Percentiles rank a stretch among this genome's conserved stretches.
Evolutionary conservation across 2,888 invertebrate species (phyloP).

Genomic region (Drosophila paranaensis): DNA sequence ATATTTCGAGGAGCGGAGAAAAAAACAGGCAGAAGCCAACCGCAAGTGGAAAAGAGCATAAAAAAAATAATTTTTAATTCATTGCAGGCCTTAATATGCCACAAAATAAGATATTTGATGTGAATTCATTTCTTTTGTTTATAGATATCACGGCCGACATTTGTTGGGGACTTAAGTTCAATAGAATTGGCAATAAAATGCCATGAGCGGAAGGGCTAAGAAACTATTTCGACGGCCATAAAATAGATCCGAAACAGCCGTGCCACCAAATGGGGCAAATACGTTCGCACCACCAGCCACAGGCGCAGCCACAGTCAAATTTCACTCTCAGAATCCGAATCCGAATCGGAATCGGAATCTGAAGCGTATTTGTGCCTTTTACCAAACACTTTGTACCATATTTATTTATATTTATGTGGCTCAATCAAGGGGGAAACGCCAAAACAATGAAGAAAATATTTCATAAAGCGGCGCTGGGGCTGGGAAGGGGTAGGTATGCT

Average conservation of each 20-base stretch:
- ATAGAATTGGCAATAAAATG: slow-evolving; percentile 72
- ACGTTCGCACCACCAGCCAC: slow-evolving; percentile 17
- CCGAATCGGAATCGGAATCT: slow-evolving; percentile 15
- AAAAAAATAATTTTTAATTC: slow-evolving; percentile 32
- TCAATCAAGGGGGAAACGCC: slow-evolving; percentile 56
- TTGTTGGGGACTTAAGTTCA: slow-evolving; percentile 64
- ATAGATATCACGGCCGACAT: slow-evolving; percentile 28
- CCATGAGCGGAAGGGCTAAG: slow-evolving; percentile 64
- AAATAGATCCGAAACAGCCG: slow-evolving; percentile 46
- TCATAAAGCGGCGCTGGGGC: not conserved
- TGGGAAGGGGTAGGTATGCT: not conserved
- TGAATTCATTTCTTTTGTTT: not conserved
- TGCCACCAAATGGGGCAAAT: slow-evolving; percentile 19
- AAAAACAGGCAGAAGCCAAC: slow-evolving; percentile 8
- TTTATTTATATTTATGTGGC: slow-evolving; percentile 70
- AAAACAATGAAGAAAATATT: slow-evolving; percentile 48
- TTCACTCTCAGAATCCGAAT: slow-evolving; percentile 11
- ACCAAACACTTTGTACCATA: slow-evolving; percentile 72
- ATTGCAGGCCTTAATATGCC: slow-evolving; percentile 33
- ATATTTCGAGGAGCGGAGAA: slow-evolving; percentile 8
- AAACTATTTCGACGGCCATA: slow-evolving; percentile 43
- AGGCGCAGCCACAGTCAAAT: not conserved
- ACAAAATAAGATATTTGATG: slow-evolving; percentile 10
- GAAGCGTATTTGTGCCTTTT: slow-evolving; percentile 63
- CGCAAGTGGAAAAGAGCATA: not conserved